Conservation (phyloP, 2,888 invertebrate species). For the Apodemia mormo region DNA sequence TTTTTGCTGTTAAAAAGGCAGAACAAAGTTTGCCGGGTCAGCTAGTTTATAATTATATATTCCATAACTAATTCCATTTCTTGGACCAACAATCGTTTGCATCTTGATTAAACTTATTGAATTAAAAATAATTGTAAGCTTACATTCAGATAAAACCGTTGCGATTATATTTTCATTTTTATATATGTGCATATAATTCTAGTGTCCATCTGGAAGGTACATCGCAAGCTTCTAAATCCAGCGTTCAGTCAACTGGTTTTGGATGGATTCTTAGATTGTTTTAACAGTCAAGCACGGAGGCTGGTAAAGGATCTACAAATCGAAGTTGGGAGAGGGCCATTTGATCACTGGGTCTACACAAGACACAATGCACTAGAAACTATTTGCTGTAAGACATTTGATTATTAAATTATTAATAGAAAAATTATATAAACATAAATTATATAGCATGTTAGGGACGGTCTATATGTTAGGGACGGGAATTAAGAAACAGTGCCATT, state of each 20-base stretch:
- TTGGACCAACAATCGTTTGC: too few species aligned
- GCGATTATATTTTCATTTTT: too few species aligned
- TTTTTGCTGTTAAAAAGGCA: too few species aligned
- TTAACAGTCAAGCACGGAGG: conserved; percentile 42
- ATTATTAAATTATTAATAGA: neutral
- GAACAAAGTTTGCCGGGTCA: too few species aligned
- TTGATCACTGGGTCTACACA: conserved; percentile 62
- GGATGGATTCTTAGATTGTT: conserved; percentile 41
- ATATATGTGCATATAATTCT: conserved; percentile 19
- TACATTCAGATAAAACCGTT: too few species aligned
- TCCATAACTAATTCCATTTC: too few species aligned
- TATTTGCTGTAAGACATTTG: conserved; percentile 24
- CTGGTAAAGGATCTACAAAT: conserved; percentile 38
- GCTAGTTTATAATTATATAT: too few species aligned
- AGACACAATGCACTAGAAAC: conserved; percentile 60
- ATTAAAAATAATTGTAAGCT: too few species aligned
- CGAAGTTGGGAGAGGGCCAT: conserved; percentile 42
- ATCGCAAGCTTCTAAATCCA: conserved; percentile 45
- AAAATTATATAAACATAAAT: neutral
- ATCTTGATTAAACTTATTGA: too few species aligned
- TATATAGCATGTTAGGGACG: too few species aligned
- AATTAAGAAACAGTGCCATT: too few species aligned
- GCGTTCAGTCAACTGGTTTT: conserved; percentile 45
- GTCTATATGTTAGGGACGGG: too few species aligned
- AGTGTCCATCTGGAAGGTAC: conserved; percentile 46